A percentile compares a stretch with the other conserved stretches of the same genome.
phyloP scores from a whole-genome alignment of 2,797 vertebrate species.

The Sebastes oblongus region DNA sequence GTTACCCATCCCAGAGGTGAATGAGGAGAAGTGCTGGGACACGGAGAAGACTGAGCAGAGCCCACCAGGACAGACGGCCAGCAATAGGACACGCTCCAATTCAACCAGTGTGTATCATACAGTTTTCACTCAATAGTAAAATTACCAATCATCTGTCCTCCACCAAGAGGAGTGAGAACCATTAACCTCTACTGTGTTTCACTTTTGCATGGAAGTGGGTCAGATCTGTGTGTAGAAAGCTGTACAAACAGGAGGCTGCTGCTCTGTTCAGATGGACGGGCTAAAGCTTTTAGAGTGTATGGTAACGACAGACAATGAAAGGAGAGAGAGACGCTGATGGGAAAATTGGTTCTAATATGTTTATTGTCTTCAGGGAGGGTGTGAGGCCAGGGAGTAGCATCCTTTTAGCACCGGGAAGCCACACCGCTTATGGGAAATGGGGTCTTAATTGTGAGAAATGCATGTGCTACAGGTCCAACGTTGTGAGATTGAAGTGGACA shows the following conservation, averaged over 20 bases:
- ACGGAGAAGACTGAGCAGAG: slow-evolving; percentile 52
- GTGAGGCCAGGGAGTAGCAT: background rate
- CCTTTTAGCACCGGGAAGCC: background rate
- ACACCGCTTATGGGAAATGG: slow-evolving; percentile 2
- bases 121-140: background rate
- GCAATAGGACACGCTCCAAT: slow-evolving; percentile 84
- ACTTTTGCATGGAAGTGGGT: background rate
- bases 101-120: slow-evolving; percentile 84
- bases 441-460: slow-evolving; percentile 15
- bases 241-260: background rate
- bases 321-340: background rate
- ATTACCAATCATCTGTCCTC: background rate
- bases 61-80: slow-evolving; percentile 72
- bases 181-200: background rate
- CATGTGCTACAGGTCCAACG: background rate
- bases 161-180: background rate
- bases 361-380: slow-evolving; percentile 18
- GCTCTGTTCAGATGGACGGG: background rate
- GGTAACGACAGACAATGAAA: background rate
- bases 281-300: slow-evolving; percentile 6
- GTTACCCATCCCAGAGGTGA: slow-evolving; percentile 75
- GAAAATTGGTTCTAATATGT: slow-evolving; percentile 10
- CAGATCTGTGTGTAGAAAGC: background rate
- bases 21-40: slow-evolving; percentile 61
- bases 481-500: background rate